Evolutionary conservation across 1,140 invertebrate genomes (phyloP).

Genomic region (Drosophila persimilis): DNA sequence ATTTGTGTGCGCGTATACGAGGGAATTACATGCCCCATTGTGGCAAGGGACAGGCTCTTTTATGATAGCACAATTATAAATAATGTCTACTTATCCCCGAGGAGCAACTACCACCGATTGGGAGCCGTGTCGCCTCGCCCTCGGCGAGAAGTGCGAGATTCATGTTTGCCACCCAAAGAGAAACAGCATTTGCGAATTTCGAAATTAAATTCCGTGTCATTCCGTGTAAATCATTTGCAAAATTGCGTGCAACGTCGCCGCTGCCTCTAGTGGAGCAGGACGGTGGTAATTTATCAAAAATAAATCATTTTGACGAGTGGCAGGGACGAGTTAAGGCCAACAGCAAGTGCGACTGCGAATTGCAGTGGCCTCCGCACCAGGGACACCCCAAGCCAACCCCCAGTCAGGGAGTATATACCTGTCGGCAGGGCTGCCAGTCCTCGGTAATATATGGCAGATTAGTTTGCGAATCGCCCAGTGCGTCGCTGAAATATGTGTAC

Average conservation of each 20-base stretch:
- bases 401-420: conserved; percentile 25
- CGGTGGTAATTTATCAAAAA: conserved; percentile 82
- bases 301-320: conserved; percentile 80
- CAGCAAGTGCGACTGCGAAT: conserved; percentile 41
- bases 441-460: conserved; percentile 73
- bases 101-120: conserved; percentile 21
- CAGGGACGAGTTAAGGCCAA: conserved; percentile 43
- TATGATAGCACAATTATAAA: conserved; percentile 58
- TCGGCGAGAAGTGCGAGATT: conserved; percentile 51
- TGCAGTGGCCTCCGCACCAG: background rate
- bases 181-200: conserved; percentile 78
- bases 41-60: no score
- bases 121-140: background rate
- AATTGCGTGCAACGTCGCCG: conserved; percentile 52
- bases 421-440: conserved; percentile 54
- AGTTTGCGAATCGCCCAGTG: conserved; percentile 73
- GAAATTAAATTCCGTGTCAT: conserved; percentile 81
- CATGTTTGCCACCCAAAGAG: conserved; percentile 81
- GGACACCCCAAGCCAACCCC: conserved; percentile 2
- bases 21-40: no score
- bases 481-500: conserved; percentile 59
- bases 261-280: conserved; percentile 36
- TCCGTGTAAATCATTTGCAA: conserved; percentile 81
- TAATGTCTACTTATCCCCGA: conserved; percentile 45
- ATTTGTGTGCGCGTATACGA: conserved; percentile 7